These are phyloP conservation scores for Sebastes taczanowskii DNA, from an alignment of 2,797 vertebrate species.

Conservation along the genomic window DNA sequence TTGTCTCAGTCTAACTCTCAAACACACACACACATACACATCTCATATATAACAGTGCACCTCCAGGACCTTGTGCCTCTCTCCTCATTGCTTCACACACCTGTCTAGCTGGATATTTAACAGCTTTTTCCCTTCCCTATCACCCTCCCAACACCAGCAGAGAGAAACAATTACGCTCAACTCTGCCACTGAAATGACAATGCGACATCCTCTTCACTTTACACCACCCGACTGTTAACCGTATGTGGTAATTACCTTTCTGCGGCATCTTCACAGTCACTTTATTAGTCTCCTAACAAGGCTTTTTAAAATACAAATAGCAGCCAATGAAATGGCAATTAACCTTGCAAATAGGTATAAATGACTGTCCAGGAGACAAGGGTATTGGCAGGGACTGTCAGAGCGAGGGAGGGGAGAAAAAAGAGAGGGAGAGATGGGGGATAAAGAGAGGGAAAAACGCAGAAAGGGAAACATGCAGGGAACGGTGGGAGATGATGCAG, in stretches of 20 bases:
- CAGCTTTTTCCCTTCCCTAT: constrained; percentile 49
- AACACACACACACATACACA: background rate
- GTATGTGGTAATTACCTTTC: constrained; percentile 82
- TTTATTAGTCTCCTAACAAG: constrained; percentile 83
- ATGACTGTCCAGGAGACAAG: constrained; percentile 75
- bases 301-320: constrained; percentile 79
- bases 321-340: constrained; percentile 83
- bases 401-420: constrained; percentile 19
- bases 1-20: background rate
- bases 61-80: constrained; percentile 28
- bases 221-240: constrained; percentile 73
- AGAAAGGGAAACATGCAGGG: constrained; percentile 37
- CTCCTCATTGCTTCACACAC: constrained; percentile 54
- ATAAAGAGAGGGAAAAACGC: background rate
- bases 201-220: constrained; percentile 68
- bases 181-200: constrained; percentile 73
- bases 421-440: constrained; percentile 3
- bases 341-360: constrained; percentile 83
- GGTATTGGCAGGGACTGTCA: constrained; percentile 70
- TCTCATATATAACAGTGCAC: constrained; percentile 14
- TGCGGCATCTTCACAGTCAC: constrained; percentile 76
- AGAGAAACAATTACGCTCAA: constrained; percentile 73
- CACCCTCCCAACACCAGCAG: constrained; percentile 60
- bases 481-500: constrained; percentile 60
- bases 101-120: constrained; percentile 68